Base-by-base conservation (phyloP, 2,113 vertebrate species). In the Neomonachus schauinslandi region DNA sequence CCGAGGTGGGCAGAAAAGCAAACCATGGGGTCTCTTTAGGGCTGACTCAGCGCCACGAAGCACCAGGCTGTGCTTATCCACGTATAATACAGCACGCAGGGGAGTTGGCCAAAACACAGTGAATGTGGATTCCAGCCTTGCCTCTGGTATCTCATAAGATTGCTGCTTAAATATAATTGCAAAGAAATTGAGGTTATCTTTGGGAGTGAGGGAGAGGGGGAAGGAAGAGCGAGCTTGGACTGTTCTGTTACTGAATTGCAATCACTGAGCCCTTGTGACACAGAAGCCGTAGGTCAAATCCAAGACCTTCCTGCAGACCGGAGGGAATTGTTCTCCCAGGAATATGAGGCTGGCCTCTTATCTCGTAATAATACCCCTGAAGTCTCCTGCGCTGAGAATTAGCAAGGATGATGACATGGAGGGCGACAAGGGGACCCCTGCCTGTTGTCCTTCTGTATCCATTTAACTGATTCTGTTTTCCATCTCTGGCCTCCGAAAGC, bases 291-390 rank as follows among this genome's bases (percentile, higher is more conserved):
- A 53, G 65, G 33, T 96, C 93, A 97, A 96, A 97, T 82, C 71
- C 15, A 59, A 96, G 89, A 90, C 67, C 95, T 95, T 86, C 42
- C 65, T 84, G 89, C 89, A 97, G 97, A 55, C 74, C 57, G 11
- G 77, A 39, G 22, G 46, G 18, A 92, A 92, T 94, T 97, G 82
- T 18, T 92, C 92, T 53, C 67, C 65, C 19, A 31, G 71, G 28
- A 93, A 69, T 26, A 53, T 42, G 81, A 96, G 46, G 57, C n/a
- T 12, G 85, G 46, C 31, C 46, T 76, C 24, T 42, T 59, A 42
- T 36, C 81, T 63, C 49, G 24, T 36, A 28, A 49, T 61, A 69
- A 83, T 2, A 11, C 84, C 61, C 72, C 49, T 13, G 11, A 26
- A 72, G n/a, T 26, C 33, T 49, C 81, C 49, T 21, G 80, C 49